Percentiles rank a stretch among this genome's conserved stretches.
These are phyloP conservation scores for Synanthedon andrenaeformis DNA, from an alignment of 2,888 invertebrate species.

Conservation along the genomic window DNA sequence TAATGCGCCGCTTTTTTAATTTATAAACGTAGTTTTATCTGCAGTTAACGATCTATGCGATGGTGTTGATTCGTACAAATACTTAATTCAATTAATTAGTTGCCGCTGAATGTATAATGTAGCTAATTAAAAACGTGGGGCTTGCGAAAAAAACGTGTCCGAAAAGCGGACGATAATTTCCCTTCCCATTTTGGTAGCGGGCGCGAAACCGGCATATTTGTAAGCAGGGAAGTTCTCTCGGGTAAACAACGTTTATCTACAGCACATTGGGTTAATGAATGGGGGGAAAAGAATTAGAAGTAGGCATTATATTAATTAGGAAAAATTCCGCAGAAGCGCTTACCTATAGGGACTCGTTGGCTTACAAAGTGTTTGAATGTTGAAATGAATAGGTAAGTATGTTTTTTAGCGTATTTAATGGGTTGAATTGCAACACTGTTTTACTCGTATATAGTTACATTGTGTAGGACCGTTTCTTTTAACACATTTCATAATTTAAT, in stretches of 20 bases:
- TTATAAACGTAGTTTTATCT: not conserved
- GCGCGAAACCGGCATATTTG: conserved; percentile 52
- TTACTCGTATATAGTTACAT: too few relatives aligned
- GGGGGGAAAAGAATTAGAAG: conserved; percentile 54
- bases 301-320: conserved; percentile 67
- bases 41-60: not conserved
- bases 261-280: conserved; percentile 65
- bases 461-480: too few relatives aligned
- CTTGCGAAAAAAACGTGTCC: conserved; percentile 26
- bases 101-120: conserved; percentile 5
- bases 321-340: conserved; percentile 43
- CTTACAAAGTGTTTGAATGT: not conserved
- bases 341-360: conserved; percentile 26
- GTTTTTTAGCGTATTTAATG: too few relatives aligned
- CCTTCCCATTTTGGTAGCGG: conserved; percentile 43
- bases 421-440: too few relatives aligned
- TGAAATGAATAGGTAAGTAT: too few relatives aligned
- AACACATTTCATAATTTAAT: too few relatives aligned
- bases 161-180: conserved; percentile 36
- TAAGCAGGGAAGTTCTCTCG: conserved; percentile 41
- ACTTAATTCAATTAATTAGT: not conserved
- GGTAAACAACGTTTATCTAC: conserved; percentile 59
- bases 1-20: not conserved
- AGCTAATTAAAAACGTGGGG: conserved; percentile 11
- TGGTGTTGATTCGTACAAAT: not conserved